Evolutionary conservation across 2,113 vertebrate genomes (phyloP).

Genomic region (Labeo rohita): DNA sequence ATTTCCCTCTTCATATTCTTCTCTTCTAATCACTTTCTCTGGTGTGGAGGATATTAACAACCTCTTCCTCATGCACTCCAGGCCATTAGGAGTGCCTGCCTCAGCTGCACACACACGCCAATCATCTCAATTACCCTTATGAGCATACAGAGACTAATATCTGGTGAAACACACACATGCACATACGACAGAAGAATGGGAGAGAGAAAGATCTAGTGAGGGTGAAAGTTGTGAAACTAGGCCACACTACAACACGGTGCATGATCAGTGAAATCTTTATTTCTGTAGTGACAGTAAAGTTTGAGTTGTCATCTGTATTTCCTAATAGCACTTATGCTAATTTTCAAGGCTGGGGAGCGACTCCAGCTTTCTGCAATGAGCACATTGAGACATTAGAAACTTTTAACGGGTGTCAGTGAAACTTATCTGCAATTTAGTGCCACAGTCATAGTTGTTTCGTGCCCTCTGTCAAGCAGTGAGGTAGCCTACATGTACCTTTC

Average conservation of each 20-base stretch:
- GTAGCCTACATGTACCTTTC: slow-evolving; percentile 47
- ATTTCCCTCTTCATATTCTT: slow-evolving; percentile 57
- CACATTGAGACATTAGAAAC: neutral
- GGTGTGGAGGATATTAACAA: slow-evolving; percentile 64
- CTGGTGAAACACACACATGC: slow-evolving; percentile 20
- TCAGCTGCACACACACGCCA: slow-evolving; percentile 42
- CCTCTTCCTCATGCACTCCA: slow-evolving; percentile 61
- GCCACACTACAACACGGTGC: slow-evolving; percentile 32
- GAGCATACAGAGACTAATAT: slow-evolving; percentile 31
- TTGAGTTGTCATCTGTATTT: neutral
- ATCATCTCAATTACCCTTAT: slow-evolving; percentile 1
- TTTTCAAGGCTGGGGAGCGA: neutral
- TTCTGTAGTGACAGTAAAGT: slow-evolving; percentile 28
- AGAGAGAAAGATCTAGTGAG: slow-evolving; percentile 48
- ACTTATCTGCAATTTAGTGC: neutral
- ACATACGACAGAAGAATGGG: slow-evolving; percentile 48
- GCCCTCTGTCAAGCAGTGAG: neutral
- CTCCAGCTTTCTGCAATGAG: neutral
- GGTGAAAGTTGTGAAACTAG: slow-evolving; percentile 37
- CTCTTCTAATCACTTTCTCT: slow-evolving; percentile 55
- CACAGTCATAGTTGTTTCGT: slow-evolving; percentile 1
- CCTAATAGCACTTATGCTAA: neutral
- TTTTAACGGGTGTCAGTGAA: neutral
- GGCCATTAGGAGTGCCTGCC: slow-evolving; percentile 66
- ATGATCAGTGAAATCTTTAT: slow-evolving; percentile 41